Evolutionary conservation across 2,797 vertebrate species (phyloP).

Genomic region (Ataeniobius toweri): DNA sequence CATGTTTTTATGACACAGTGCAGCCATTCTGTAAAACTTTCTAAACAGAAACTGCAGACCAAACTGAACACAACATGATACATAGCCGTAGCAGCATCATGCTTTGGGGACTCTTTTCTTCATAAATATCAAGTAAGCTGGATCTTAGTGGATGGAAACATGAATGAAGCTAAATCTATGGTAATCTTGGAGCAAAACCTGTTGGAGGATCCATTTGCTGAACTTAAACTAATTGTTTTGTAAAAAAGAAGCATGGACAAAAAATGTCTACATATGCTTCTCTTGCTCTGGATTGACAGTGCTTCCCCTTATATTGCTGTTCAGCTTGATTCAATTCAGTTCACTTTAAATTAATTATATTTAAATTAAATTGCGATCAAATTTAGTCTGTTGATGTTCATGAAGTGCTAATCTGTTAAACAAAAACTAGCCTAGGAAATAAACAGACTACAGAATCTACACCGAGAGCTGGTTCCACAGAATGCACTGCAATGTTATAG

Average conservation of each 20-base stretch:
- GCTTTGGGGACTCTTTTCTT: neutral
- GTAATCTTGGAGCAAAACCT: neutral
- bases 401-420: neutral
- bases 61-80: no score
- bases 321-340: neutral
- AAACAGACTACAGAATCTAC: neutral
- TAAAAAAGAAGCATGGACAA: neutral
- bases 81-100: no score
- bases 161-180: neutral
- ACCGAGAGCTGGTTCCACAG: neutral
- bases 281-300: no score
- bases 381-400: no score
- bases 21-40: no score
- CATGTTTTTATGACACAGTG: no score
- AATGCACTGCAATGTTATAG: neutral
- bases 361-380: neutral
- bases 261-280: neutral
- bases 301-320: neutral
- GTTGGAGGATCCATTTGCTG: neutral
- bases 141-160: neutral
- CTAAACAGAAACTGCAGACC: no score
- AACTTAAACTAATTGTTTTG: neutral
- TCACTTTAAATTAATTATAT: neutral
- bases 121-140: neutral
- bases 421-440: neutral